A percentile compares a stretch with the other conserved stretches of the same genome.
phyloP scores from a whole-genome alignment of 2,797 vertebrate species.

The Melanotaenia nigrans region DNA sequence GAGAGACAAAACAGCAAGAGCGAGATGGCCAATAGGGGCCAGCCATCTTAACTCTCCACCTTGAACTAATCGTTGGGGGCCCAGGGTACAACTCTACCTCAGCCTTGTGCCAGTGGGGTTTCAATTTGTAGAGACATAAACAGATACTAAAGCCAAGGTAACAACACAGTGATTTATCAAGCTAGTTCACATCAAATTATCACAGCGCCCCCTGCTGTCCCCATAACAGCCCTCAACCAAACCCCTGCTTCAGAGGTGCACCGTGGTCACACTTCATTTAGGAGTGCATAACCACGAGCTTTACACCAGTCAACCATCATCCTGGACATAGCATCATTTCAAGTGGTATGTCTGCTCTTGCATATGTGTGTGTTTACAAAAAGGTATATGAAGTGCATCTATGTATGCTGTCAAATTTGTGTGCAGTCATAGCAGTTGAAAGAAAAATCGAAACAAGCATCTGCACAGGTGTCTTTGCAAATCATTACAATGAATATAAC shows the following conservation, averaged over 20 bases:
- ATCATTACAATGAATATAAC: constrained; percentile 33
- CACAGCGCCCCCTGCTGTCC: constrained; percentile 92
- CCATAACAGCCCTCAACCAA: constrained; percentile 86
- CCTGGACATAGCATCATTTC: constrained; percentile 64
- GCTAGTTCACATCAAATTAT: constrained; percentile 98
- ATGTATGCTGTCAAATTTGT: not conserved
- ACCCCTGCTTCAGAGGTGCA: constrained; percentile 75
- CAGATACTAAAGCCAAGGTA: constrained; percentile 99
- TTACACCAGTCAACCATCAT: constrained; percentile 70
- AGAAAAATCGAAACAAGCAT: constrained; percentile 7
- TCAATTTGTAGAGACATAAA: constrained; percentile 99
- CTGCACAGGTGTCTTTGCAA: constrained; percentile 7
- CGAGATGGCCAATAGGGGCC: constrained; percentile 87
- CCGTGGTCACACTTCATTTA: constrained; percentile 83
- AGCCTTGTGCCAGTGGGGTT: constrained; percentile 94
- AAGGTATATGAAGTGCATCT: constrained; percentile 15
- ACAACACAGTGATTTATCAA: constrained; percentile 98
- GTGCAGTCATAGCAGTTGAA: constrained; percentile 6
- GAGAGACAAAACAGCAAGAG: constrained; percentile 95
- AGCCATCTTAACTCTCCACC: constrained; percentile 95
- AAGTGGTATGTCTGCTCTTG: constrained; percentile 49
- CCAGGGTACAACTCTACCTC: constrained; percentile 87
- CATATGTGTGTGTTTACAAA: constrained; percentile 22
- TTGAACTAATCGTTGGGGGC: constrained; percentile 97
- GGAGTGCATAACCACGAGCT: constrained; percentile 72